Base-by-base conservation (phyloP, 2,888 invertebrate species). In the Balanococcus diminutus region DNA sequence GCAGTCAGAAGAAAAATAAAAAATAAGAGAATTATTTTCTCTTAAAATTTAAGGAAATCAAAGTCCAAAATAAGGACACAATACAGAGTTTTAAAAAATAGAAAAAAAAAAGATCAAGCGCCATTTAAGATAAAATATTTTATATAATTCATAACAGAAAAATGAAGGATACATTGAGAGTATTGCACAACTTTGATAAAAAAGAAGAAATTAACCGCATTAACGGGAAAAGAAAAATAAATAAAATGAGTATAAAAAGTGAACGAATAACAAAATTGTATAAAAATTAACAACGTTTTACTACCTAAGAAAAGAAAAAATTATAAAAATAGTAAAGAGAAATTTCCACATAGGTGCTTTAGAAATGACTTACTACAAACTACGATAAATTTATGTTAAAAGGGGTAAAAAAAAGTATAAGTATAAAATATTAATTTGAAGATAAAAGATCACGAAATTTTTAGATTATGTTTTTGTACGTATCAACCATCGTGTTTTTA, bases 141-240 rank as follows among this genome's bases (percentile, higher is more conserved):
- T 6, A 32, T n/a, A 32, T 32, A 75, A 75, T 75, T 75, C 75
- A 75, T 36, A 75, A 75, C 75, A 75, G 75, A 75, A 14, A 75
- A 31, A 75, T 75, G 16, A 6, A 61, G 28, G 28, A 28, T 31
- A 67, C 14, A 51, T 28, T 25, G 5, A 25, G 14, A 28, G 36
- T 75, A 75, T 75, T 75, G 75, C 75, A 32, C 75, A 75, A 75
- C 75, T n/a, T 32, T 28, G 32, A 36, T 25, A 75, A n/a, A 61
- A n/a, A 61, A 75, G 25, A 32, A 75, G 36, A 75, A 16, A 32
- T 32, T 9, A 16, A 75, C n/a, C n/a, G n/a, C 4, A 32, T 32
- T n/a, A 16, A 9, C n/a, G 67, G 32, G 75, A 75, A 25, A 14
- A 75, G 16, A 75, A 28, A 14, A n/a, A 32, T 32, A n/a, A 32